phyloP scores from a whole-genome alignment of 2,113 vertebrate species.

The Pomatostomus ruficeps region DNA sequence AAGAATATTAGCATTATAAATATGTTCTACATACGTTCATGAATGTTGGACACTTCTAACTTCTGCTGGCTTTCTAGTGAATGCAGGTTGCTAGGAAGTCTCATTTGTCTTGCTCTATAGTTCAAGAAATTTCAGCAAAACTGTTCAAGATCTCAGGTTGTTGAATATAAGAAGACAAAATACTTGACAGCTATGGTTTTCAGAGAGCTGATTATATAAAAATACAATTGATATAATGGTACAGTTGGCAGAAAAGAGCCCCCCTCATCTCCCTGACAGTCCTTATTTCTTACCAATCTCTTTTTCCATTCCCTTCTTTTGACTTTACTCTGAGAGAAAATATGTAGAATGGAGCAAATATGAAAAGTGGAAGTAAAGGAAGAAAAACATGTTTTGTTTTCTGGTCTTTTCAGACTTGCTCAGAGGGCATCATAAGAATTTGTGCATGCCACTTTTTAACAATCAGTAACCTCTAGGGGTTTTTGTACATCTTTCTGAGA shows the following conservation, averaged over 20 bases:
- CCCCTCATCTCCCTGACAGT: neutral
- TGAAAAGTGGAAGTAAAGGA: neutral
- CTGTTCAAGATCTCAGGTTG: neutral
- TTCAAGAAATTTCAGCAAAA: neutral
- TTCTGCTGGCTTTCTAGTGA: neutral
- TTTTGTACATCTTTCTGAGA: neutral
- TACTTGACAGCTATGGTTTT: neutral
- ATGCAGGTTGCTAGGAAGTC: neutral
- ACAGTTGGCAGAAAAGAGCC: neutral
- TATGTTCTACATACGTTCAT: neutral
- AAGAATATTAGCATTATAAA: neutral
- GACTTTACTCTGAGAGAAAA: neutral
- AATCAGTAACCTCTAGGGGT: fast-evolving
- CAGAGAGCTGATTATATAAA: neutral
- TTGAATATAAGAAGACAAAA: neutral
- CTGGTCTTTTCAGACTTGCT: neutral
- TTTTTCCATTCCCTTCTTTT: neutral
- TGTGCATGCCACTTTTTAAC: neutral
- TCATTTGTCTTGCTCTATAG: neutral
- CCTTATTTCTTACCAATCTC: neutral
- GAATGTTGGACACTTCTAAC: neutral
- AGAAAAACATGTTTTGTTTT: neutral
- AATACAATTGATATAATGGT: neutral
- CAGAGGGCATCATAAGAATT: neutral
- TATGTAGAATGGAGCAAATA: neutral